These are phyloP conservation scores for Raphicerus campestris DNA, from an alignment of 2,113 vertebrate species.

Conservation along the genomic window DNA sequence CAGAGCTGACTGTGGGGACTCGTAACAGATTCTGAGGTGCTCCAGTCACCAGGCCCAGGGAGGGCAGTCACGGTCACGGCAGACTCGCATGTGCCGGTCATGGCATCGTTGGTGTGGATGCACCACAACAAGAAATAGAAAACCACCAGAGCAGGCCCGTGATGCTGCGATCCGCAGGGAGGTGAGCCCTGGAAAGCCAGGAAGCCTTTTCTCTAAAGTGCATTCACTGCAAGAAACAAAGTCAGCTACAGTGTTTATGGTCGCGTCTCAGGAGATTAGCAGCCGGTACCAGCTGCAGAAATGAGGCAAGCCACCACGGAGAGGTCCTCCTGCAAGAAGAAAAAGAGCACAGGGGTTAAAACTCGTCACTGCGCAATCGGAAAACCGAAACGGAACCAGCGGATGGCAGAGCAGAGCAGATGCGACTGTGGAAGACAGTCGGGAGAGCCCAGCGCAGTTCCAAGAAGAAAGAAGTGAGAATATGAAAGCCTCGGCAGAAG, in stretches of 20 bases:
- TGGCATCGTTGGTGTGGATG: rapidly evolving
- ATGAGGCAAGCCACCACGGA: no score
- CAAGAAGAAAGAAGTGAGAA: background rate
- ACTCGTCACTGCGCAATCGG: rapidly evolving
- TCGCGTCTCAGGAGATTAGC: background rate
- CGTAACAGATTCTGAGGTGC: rapidly evolving
- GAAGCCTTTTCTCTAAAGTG: background rate
- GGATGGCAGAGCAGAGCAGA: rapidly evolving
- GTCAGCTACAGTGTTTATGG: background rate
- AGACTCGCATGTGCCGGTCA: rapidly evolving
- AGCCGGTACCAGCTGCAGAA: background rate
- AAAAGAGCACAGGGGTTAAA: background rate
- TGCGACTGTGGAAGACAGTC: rapidly evolving
- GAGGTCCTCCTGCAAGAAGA: background rate
- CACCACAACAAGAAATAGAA: background rate
- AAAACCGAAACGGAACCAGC: rapidly evolving
- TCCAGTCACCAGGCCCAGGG: background rate
- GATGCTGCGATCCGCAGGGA: background rate
- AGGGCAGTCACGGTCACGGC: background rate
- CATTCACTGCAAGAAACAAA: background rate
- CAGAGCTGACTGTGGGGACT: rapidly evolving
- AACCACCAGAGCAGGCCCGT: background rate
- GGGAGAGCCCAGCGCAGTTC: background rate
- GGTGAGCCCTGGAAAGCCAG: background rate
- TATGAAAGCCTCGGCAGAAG: no score